These are phyloP conservation scores for Pteromalus puparum DNA, from an alignment of 1,140 invertebrate genomes.

Conservation along the genomic window DNA sequence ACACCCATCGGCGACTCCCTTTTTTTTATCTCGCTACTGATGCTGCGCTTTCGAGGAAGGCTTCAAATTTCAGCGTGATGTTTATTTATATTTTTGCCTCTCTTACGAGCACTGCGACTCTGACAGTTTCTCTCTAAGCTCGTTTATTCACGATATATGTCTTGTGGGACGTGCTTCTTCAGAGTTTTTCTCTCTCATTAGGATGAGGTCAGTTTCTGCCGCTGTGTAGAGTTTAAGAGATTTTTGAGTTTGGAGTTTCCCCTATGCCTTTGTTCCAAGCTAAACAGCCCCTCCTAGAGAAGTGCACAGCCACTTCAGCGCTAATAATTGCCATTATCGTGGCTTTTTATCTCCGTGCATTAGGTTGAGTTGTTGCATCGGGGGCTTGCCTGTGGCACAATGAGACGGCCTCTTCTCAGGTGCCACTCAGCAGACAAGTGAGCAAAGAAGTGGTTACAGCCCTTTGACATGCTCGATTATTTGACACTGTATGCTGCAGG, in stretches of 20 bases:
- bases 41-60: not conserved
- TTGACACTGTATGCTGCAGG: not conserved
- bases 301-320: not conserved
- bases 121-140: not conserved
- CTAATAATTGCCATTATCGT: not conserved
- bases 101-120: not conserved
- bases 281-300: not conserved
- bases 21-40: not conserved
- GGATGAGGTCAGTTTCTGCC: no score
- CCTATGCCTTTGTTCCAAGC: not conserved
- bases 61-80: not conserved
- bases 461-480: constrained; percentile 8
- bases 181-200: no score
- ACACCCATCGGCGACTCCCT: not conserved
- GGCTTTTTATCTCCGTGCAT: not conserved
- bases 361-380: no score
- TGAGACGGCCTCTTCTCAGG: not conserved
- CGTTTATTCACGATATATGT: no score
- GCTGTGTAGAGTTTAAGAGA: no score
- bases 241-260: not conserved
- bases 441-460: not conserved
- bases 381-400: not conserved
- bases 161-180: no score
- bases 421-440: not conserved
- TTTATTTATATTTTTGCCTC: not conserved